These are phyloP conservation scores for Dicyrtomina minuta DNA, from an alignment of 2,888 invertebrate genomes.

Conservation along the genomic window DNA sequence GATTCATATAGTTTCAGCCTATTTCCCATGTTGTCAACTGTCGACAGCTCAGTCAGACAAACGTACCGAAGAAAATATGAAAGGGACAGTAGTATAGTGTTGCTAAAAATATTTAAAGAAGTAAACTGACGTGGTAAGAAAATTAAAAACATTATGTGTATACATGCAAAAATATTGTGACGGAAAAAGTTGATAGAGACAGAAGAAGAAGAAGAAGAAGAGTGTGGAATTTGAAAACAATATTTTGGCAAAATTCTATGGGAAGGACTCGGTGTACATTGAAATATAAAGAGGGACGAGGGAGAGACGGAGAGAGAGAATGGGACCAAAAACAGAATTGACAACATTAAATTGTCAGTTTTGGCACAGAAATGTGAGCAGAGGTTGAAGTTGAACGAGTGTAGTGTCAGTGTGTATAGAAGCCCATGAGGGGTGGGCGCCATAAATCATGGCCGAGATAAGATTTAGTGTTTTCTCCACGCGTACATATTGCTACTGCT, in stretches of 20 bases:
- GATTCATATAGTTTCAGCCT: too few species aligned
- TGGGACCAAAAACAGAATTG: slow-evolving; percentile 13
- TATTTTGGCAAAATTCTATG: not conserved
- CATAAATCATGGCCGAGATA: slow-evolving; percentile 45
- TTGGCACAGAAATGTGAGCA: slow-evolving; percentile 25
- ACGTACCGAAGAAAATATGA: too few species aligned
- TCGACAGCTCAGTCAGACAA: too few species aligned
- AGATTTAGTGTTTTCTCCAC: slow-evolving; percentile 40
- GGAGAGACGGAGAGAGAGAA: too few species aligned
- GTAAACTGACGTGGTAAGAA: too few species aligned
- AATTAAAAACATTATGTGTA: too few species aligned
- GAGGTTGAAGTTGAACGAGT: slow-evolving; percentile 26
- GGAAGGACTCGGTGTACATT: not conserved
- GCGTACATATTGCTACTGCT: not conserved
- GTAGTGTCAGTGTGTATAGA: slow-evolving; percentile 32
- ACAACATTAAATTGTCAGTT: slow-evolving; percentile 36
- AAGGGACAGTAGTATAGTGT: too few species aligned
- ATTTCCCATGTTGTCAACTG: too few species aligned
- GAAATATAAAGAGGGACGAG: not conserved
- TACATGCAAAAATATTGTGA: too few species aligned
- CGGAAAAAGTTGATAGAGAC: too few species aligned
- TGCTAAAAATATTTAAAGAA: too few species aligned
- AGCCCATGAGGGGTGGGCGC: slow-evolving; percentile 35
- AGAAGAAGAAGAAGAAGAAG: not conserved
- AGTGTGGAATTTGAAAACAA: not conserved